Percentiles rank a stretch among this genome's conserved stretches.
phyloP scores from a whole-genome alignment of 2,888 invertebrate genomes.

The Coelopa pilipes region DNA sequence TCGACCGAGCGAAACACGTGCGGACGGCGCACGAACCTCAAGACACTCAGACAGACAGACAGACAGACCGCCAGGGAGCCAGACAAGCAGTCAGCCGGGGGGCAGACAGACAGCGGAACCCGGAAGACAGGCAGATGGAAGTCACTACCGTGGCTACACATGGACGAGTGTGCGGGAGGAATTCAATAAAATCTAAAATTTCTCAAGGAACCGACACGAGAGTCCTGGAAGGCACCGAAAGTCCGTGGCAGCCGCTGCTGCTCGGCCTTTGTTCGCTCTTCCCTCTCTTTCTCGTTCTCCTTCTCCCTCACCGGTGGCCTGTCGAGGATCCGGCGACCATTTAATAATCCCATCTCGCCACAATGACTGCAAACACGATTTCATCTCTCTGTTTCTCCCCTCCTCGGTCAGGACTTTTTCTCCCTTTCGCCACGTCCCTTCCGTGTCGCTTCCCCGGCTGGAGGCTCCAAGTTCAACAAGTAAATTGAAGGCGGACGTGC shows the following conservation, averaged over 20 bases:
- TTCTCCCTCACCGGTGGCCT: background rate
- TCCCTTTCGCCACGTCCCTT: too few species aligned
- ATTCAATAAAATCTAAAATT: too few species aligned
- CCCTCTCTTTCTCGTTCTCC: background rate
- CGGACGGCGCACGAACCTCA: background rate
- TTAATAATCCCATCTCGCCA: conserved; percentile 42
- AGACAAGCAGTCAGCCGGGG: too few species aligned
- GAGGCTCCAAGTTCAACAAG: conserved; percentile 54
- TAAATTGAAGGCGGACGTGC: conserved; percentile 59
- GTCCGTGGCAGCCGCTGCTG: too few species aligned
- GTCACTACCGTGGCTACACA: background rate
- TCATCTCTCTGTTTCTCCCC: conserved; percentile 27
- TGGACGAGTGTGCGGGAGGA: background rate
- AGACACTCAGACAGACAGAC: conserved; percentile 8
- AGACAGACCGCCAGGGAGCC: conserved; percentile 3
- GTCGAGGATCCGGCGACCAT: conserved; percentile 27
- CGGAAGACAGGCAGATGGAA: too few species aligned
- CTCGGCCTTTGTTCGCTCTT: background rate
- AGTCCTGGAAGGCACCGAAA: background rate
- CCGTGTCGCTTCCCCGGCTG: background rate
- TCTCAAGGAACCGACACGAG: background rate
- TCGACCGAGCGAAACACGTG: background rate
- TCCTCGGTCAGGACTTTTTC: background rate
- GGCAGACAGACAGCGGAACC: too few species aligned
- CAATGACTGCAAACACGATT: conserved; percentile 44